Evolutionary conservation across 1,140 invertebrate genomes (phyloP), one percentile per base, ranked within the genome.

Genomic region (Dinoponera quadriceps): DNA sequence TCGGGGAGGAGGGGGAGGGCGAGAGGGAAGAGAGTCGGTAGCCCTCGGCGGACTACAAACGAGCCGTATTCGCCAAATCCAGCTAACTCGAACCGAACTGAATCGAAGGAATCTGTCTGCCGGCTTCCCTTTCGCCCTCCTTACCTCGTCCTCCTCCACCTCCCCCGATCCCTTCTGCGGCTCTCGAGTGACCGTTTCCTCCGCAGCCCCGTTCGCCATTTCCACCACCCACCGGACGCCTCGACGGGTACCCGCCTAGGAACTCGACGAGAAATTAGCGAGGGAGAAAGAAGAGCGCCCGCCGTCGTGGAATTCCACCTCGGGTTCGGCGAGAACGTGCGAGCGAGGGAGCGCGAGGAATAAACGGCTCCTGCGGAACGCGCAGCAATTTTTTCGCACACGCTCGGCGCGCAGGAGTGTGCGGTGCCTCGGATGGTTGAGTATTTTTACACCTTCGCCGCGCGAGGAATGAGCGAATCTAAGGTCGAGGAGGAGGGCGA

Each of bases 21-120:
- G 22, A 5, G 14, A 66, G 54, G 27, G n/a, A 22, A 33, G 69
- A 63, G 0, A 59, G 51, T 80, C 75, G 57, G 55, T 60, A 82
- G 84, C 77, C 59, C 78, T 88, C 89, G 89, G 90, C 88, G 65
- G 77, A 91, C 89, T 91, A 91, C 91, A 92, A 92, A 91, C 92
- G 91, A 91, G 90, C 87, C 90, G 90, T 91, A 87, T 91, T 93
- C 92, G 88, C 89, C 92, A 92, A 92, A 92, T 92, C 91, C 91
- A 92, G 91, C 91, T 91, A 92, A 91, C 91, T 92, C 92, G 89
- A 92, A 90, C 86, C 85, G 88, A 91, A 91, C 89, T 92, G 92
- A 91, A 92, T 91, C 91, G 88, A 91, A 92, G 91, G 91, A 93
- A 93, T 92, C 88, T 87, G 80, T 88, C 89, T 78, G 77, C 86